These are phyloP conservation scores for Lepidurus arcticus DNA, from an alignment of 1,140 invertebrate genomes.

Conservation along the genomic window DNA sequence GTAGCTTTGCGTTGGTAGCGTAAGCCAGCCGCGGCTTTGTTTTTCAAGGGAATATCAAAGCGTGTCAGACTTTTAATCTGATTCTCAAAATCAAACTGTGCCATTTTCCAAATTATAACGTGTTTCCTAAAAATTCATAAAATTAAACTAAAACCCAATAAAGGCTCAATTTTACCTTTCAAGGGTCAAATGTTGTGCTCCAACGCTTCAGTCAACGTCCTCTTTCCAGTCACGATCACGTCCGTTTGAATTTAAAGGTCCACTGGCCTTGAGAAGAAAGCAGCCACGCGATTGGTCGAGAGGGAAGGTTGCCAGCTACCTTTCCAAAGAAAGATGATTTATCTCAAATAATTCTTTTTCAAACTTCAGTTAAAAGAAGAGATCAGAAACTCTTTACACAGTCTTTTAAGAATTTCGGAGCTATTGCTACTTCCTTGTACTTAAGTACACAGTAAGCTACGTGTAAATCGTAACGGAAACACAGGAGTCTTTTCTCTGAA, in stretches of 20 bases:
- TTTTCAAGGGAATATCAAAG: background rate
- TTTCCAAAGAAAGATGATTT: no score
- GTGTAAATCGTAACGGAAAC: background rate
- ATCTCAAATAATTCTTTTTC: no score
- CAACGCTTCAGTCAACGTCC: background rate
- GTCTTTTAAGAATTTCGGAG: no score
- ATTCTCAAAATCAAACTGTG: background rate
- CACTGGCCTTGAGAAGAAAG: background rate
- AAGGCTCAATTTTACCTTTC: background rate
- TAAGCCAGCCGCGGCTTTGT: background rate
- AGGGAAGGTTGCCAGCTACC: no score
- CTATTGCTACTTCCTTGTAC: no score
- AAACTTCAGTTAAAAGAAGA: no score
- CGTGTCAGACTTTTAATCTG: background rate
- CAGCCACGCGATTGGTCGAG: background rate
- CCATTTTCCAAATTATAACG: background rate
- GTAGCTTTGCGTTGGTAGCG: conserved; percentile 10
- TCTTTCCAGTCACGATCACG: background rate
- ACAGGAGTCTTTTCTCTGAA: background rate
- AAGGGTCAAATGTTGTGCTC: background rate
- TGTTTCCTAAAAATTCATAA: background rate
- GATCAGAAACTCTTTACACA: no score
- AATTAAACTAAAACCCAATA: background rate
- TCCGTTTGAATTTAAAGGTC: background rate
- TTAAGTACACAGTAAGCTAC: background rate